Conservation (phyloP, 2,797 vertebrate species). For the Neostethus bicornis region DNA sequence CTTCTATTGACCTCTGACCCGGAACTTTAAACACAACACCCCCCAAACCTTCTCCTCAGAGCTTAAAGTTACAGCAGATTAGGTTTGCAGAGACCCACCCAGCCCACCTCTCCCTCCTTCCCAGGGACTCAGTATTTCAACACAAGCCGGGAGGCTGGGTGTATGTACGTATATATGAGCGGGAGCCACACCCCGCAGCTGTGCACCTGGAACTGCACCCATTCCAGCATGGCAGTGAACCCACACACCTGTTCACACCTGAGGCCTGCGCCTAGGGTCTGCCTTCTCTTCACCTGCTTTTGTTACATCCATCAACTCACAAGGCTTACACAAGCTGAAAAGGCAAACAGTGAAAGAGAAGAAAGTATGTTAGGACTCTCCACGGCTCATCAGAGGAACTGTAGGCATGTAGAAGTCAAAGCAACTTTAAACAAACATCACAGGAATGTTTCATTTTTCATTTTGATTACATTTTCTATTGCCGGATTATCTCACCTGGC, state of each 20-base stretch:
- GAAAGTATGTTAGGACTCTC: constrained; percentile 28
- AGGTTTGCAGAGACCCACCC: constrained; percentile 57
- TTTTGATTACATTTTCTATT: constrained; percentile 32
- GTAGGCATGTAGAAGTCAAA: constrained; percentile 35
- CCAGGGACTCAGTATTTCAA: constrained; percentile 62
- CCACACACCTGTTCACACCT: constrained; percentile 83
- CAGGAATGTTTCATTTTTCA: constrained; percentile 8
- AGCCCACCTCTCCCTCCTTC: constrained; percentile 43
- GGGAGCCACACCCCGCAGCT: constrained; percentile 76
- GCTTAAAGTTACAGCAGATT: constrained; percentile 60
- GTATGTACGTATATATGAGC: constrained; percentile 35
- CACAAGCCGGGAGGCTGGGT: constrained; percentile 62
- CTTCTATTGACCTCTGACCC: constrained; percentile 34
- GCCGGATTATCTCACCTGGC: constrained; percentile 40
- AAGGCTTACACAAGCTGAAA: constrained; percentile 51
- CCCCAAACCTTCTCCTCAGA: constrained; percentile 26
- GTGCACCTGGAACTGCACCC: constrained; percentile 81
- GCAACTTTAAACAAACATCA: constrained; percentile 4
- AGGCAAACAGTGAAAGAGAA: constrained; percentile 27
- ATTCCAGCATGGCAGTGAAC: constrained; percentile 82
- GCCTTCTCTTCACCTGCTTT: constrained; percentile 55
- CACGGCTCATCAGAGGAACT: constrained; percentile 26
- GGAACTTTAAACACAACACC: constrained; percentile 26
- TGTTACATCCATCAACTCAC: constrained; percentile 64
- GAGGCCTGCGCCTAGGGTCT: constrained; percentile 68